These are phyloP conservation scores for Equus quagga DNA, from an alignment of 2,113 vertebrate species.

Conservation along the genomic window DNA sequence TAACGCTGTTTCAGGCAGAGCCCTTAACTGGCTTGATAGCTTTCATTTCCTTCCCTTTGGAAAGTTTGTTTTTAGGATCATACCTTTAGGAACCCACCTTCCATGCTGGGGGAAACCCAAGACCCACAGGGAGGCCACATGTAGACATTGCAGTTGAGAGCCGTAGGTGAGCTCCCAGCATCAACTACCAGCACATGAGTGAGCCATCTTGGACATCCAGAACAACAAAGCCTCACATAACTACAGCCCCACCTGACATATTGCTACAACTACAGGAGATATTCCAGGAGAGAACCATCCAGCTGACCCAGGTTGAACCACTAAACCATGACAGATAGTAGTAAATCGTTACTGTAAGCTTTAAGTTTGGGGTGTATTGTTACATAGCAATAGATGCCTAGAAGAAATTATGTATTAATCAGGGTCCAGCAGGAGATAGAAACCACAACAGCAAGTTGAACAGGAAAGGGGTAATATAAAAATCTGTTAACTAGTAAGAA, in stretches of 20 bases:
- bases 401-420: neutral
- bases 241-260: neutral
- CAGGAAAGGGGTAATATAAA: neutral
- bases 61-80: neutral
- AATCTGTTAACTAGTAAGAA: neutral
- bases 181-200: neutral
- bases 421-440: neutral
- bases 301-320: neutral
- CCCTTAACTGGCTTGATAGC: neutral
- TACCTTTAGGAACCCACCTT: neutral
- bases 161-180: neutral
- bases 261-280: neutral
- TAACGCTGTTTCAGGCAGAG: neutral
- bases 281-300: neutral
- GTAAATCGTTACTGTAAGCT: neutral
- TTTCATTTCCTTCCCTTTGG: neutral
- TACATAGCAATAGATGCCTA: neutral
- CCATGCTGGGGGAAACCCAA: neutral
- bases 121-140: neutral
- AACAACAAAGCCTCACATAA: neutral
- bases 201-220: neutral
- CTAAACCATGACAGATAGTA: neutral
- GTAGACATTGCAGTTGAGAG: neutral
- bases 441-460: neutral
- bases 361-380: neutral